Conservation (phyloP, 2,888 invertebrate genomes). For the Trichogramma evanescens region DNA sequence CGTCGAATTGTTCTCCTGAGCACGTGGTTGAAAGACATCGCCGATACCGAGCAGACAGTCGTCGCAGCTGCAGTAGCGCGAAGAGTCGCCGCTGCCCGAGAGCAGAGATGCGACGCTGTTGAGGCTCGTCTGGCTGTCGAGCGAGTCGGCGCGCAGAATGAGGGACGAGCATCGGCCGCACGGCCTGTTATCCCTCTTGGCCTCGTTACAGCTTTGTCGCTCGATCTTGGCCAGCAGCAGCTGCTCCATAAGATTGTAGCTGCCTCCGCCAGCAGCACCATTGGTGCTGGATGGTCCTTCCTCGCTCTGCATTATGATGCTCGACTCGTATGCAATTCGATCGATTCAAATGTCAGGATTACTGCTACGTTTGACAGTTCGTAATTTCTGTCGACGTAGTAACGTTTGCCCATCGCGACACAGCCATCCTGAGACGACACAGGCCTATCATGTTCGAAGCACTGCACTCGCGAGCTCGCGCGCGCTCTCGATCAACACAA, state of each 20-base stretch:
- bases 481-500: too few relatives aligned
- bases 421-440: too few relatives aligned
- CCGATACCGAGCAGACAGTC: constrained; percentile 77
- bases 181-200: neutral
- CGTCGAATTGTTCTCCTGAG: constrained; percentile 11
- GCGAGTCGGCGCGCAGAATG: constrained; percentile 63
- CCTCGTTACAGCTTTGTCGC: constrained; percentile 50
- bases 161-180: constrained; percentile 29
- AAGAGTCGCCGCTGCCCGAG: constrained; percentile 62
- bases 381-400: too few relatives aligned
- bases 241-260: constrained; percentile 58
- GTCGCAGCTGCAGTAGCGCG: constrained; percentile 70
- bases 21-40: constrained; percentile 55
- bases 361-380: too few relatives aligned
- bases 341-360: too few relatives aligned
- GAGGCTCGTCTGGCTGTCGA: constrained; percentile 59
- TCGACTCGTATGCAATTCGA: too few relatives aligned
- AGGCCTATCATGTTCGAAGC: too few relatives aligned
- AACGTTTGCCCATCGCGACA: too few relatives aligned
- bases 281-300: too few relatives aligned
- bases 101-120: constrained; percentile 58
- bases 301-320: too few relatives aligned
- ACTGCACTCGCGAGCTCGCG: too few relatives aligned
- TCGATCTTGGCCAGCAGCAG: constrained; percentile 77
- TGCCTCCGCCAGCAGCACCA: too few relatives aligned